Base-by-base conservation (phyloP, 2,888 invertebrate genomes). In the Troglohyphantes excavatus region DNA sequence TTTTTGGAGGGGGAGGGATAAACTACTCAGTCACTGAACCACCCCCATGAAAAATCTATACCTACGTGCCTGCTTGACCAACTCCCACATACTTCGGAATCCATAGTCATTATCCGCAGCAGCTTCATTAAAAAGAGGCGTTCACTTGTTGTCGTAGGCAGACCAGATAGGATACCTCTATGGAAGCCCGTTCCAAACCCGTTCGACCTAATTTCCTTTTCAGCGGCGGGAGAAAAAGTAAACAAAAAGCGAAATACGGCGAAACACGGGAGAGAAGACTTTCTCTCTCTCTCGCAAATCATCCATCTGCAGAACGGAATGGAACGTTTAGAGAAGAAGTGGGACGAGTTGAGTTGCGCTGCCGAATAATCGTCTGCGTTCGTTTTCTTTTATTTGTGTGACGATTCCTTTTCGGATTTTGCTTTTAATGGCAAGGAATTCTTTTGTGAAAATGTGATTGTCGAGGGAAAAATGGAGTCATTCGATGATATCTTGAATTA, bases 191-290 rank as follows among this genome's bases (percentile, higher is more conserved):
- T 27, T 46, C 21, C 46, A 70, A 82, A 70, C 82, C 59, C 70
- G 70, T 59, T 82, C 70, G 82, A 82, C 82, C 82, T 61, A 82
- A 70, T 70, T 82, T 82, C 70, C 53, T n/a, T 23, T 29, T 53
- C 23, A 17, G 21, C 53, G 59, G 33, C 27, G 59, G 59, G 17
- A 76, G 70, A 19, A 82, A 75, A 75, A 79, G 23, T 67, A 70
- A 70, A 70, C 70, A 29, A 29, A n/a, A 17, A 43, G 59, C 19
- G 23, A n/a, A n/a, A 81, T 27, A 27, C 9, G 70, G 23, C 29
- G 33, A 26, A 53, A 70, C 70, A 59, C 29, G 70, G 33, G 79
- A 29, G 23, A 63, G 39, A 7, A 39, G 68, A 33, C 39, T 39
- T 59, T 70, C 76, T 76, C 53, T 26, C 59, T 67, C 85, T 85